These are phyloP conservation scores for Perca flavescens DNA, from an alignment of 2,113 vertebrate species.

Conservation along the genomic window DNA sequence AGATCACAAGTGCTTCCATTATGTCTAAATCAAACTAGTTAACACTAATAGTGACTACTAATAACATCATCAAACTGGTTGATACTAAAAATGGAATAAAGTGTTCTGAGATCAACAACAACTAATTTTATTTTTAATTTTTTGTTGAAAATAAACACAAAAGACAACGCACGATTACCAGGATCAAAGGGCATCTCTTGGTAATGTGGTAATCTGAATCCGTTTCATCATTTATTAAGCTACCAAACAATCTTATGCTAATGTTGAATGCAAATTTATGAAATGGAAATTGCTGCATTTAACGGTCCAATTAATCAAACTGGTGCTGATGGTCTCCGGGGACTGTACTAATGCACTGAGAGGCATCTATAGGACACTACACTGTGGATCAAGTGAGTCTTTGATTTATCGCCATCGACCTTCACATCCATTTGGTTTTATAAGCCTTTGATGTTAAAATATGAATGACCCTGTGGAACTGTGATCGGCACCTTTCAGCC, in stretches of 20 bases:
- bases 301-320: conserved; percentile 63
- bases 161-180: not conserved
- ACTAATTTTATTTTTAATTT: not conserved
- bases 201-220: conserved; percentile 8
- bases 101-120: not conserved
- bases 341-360: conserved; percentile 31
- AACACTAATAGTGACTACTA: not conserved
- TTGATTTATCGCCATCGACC: conserved; percentile 51
- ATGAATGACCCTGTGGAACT: conserved; percentile 8
- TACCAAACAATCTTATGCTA: conserved; percentile 26
- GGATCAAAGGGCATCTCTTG: conserved; percentile 15
- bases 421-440: conserved; percentile 58
- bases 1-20: not conserved
- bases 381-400: conserved; percentile 42
- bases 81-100: not conserved
- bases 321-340: conserved; percentile 34
- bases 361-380: conserved; percentile 28
- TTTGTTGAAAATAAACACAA: not conserved
- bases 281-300: conserved; percentile 60
- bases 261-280: conserved; percentile 48
- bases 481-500: not conserved
- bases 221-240: conserved; percentile 17
- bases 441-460: conserved; percentile 52
- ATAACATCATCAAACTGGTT: not conserved
- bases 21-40: not conserved